Evolutionary conservation across 1,140 invertebrate species (phyloP).

Genomic region (Heliothis subflexa): DNA sequence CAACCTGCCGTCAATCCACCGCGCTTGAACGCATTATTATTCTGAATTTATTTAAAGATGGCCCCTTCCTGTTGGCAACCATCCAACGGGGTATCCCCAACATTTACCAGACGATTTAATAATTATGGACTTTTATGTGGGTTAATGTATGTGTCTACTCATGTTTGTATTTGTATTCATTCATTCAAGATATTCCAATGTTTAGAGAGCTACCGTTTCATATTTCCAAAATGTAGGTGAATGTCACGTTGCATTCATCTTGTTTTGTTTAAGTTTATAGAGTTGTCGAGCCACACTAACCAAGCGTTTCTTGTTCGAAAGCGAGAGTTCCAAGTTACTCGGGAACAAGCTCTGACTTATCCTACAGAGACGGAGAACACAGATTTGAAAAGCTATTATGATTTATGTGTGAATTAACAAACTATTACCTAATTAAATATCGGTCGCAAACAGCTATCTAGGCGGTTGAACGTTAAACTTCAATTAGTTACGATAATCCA

Average conservation of each 20-base stretch:
- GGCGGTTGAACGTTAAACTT: not conserved
- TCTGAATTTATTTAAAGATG: conserved; percentile 76
- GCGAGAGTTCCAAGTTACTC: conserved; percentile 79
- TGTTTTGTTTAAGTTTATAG: conserved; percentile 72
- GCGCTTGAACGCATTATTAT: conserved; percentile 70
- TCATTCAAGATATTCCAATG: conserved; percentile 59
- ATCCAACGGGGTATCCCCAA: conserved; percentile 78
- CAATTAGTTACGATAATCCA: not conserved
- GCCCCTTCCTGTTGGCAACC: conserved; percentile 74
- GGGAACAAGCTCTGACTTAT: conserved; percentile 62
- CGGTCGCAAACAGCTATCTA: conserved; percentile 2
- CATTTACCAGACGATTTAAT: conserved; percentile 79
- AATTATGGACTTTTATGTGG: conserved; percentile 74
- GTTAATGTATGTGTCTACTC: conserved; percentile 62
- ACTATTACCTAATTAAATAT: not conserved
- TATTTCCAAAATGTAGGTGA: conserved; percentile 64
- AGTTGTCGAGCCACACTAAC: conserved; percentile 67
- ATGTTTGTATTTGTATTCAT: conserved; percentile 62
- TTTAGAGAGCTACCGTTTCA: conserved; percentile 48
- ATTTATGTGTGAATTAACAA: conserved; percentile 43
- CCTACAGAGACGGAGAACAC: conserved; percentile 57
- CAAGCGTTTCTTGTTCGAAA: conserved; percentile 76
- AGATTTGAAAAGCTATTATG: conserved; percentile 60
- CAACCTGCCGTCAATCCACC: conserved; percentile 53
- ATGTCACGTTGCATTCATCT: conserved; percentile 68